Percentiles rank a stretch among this genome's conserved stretches.
These are phyloP conservation scores for Hydrophis major DNA, from an alignment of 2,797 vertebrate species.

Conservation along the genomic window DNA sequence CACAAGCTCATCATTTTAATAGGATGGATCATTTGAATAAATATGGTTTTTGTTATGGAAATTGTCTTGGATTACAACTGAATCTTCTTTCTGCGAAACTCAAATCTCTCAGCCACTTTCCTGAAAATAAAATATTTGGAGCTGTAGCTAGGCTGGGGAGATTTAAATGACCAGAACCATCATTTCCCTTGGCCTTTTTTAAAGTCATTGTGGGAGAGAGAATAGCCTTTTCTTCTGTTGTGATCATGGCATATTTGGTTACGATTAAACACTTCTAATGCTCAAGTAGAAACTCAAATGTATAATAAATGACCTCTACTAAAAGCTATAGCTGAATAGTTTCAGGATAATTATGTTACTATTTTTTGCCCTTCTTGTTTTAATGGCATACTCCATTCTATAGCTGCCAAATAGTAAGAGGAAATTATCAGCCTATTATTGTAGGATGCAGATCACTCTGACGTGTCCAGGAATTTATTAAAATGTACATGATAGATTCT, in stretches of 20 bases:
- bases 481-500: slow-evolving; percentile 51
- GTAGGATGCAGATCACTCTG: slow-evolving; percentile 44
- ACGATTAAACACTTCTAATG: slow-evolving; percentile 47
- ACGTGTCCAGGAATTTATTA: slow-evolving; percentile 50
- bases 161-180: background rate
- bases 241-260: slow-evolving; percentile 31
- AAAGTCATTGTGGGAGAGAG: slow-evolving; percentile 27
- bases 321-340: slow-evolving; percentile 47
- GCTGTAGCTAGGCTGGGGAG: background rate
- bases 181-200: slow-evolving; percentile 8
- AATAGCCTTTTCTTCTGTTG: slow-evolving; percentile 4
- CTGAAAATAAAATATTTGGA: background rate
- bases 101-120: background rate
- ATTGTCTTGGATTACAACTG: background rate
- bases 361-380: slow-evolving; percentile 29
- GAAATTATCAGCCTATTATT: slow-evolving; percentile 59
- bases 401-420: slow-evolving; percentile 57
- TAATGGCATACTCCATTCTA: slow-evolving; percentile 42
- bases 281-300: slow-evolving; percentile 38
- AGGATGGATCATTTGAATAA: background rate
- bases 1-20: background rate
- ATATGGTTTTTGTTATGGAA: background rate
- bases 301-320: slow-evolving; percentile 43
- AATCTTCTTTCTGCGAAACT: slow-evolving; percentile 4
- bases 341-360: slow-evolving; percentile 53